Base-by-base conservation (phyloP, 2,113 vertebrate species). In the Nipponia nippon region DNA sequence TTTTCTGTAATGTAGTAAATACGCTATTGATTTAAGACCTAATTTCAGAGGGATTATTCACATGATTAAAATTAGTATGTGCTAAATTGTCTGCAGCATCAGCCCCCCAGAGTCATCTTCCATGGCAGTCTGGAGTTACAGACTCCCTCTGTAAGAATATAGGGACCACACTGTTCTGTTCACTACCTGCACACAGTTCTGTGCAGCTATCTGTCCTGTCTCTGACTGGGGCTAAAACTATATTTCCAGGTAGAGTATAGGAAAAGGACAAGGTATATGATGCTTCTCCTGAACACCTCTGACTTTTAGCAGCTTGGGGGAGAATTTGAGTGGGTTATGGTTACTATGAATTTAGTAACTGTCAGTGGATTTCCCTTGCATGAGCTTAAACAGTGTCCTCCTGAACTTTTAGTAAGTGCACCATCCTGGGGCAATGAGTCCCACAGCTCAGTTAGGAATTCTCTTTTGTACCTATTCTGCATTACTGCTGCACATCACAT, bases 241-340 rank as follows among this genome's bases (percentile, higher is more conserved):
- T 47, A 34, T 96, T 86, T 86, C 62, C 27, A 52, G 23, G n/a
- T 6, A 38, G 22, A 38, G 1, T 25, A n/a, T 10, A 63, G 34
- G 22, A 86, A 47, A 2, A 27, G 11, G 26, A 38, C 47, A 49
- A 73, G 7, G 5, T 55, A 21, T 49, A 29, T 16, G 16, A n/a
- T 61, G 5, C 16, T 80, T 80, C 34, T 67, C 14, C 20, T 52
- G 40, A 83, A 73, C 36, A 15, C 6, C n/a, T 80, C 26, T 63
- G 40, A 61, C 32, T 56, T 77, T 29, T 40, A 67, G 42, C 20
- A 80, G 21, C 25, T 36, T 0, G 0, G 12, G 5, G 7, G 13
- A 81, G 13, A 83, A 77, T 65, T 29, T 81, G 14, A 52, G 19
- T 32, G 26, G 23, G 4, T 36, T 77, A 42, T 11, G 44, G 11